Base-by-base conservation (phyloP, 1,140 invertebrate genomes). In the Araneus ventricosus region DNA sequence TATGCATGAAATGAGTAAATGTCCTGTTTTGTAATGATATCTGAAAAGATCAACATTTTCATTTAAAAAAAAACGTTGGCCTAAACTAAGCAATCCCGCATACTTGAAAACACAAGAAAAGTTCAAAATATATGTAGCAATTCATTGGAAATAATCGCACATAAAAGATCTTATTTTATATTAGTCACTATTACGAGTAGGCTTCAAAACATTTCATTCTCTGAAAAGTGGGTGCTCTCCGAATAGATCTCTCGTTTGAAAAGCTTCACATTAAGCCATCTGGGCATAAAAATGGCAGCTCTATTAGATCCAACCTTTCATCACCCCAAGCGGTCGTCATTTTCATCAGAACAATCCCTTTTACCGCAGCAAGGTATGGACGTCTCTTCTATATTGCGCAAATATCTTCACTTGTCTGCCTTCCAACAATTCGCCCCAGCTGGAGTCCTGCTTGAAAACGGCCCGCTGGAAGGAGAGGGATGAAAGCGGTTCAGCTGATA, bases 271-370 rank as follows among this genome's bases (percentile, higher is more conserved):
- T 70, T 70, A 70, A 30, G 17, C 67, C 67, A 37, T 34, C 30
- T 34, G 67, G 67, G 8, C 17, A 20, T 30, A 37, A 37, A 75
- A 75, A 75, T 75, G 27, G 67, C 67, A 30, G 67, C 67, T 75
- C 67, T 75, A 34, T 75, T 75, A 75, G 27, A 75, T 34, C 67
- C 27, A 30, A 75, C 8, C 67, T 34, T 34, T 75, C 27, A 37
- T 34, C 67, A 75, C 67, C 27, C 30, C 67, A 75, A 75, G 67
- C 67, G 67, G 67, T 75, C 67, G 67, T 75, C 67, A 75, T 75
- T 75, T 75, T 75, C 67, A 75, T 75, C 67, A 75, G 8, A 30
- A 30, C 67, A 75, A 75, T 37, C 67, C 30, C 17, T 34, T 52
- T 75, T 34, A 75, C 67, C 67, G 30, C 67, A 75, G 67, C 10